Evolutionary conservation across 2,888 invertebrate species (phyloP), one percentile per base, ranked within the genome.

Genomic region (Miltochrista miniata): DNA sequence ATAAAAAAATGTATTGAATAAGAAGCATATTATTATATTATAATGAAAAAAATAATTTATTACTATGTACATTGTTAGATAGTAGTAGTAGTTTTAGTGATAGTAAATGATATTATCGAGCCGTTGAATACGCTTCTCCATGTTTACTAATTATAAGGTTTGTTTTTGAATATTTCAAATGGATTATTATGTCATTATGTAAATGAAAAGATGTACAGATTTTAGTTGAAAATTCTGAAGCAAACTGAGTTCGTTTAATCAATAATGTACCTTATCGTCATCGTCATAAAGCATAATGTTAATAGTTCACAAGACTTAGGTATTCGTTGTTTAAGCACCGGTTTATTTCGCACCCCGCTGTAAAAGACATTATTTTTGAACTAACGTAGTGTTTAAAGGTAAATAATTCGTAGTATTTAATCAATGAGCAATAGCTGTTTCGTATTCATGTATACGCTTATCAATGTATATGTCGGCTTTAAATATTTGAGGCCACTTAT

Each of bases 281-380:
- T 42, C 36, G 41, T 41, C 24, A 54, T 37, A 36, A 59, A 46
- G 56, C 51, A 50, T 18, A 30, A 43, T 31, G 39, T 49, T 39
- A 12, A 34, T 60, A 64, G 58, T 41, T 34, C 2, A 11, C 66
- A 67, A 52, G 63, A n/a, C n/a, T 13, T 57, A 56, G 50, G 54
- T 53, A 51, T 63, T 69, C 51, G 58, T 64, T 61, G 55, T 54
- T 31, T 63, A 61, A 63, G 79, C 79, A 81, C 81, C 74, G 64
- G 80, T 81, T 81, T 79, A 76, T 73, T 76, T 78, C 59, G 77
- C 81, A 81, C 81, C 61, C 53, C 54, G 45, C 39, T 29, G 54
- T 54, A 61, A 72, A 76, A 76, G 72, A 72, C 77, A 76, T 69
- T 72, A 65, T 69, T 74, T 72, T 70, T 59, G 60, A 70, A 68